These are phyloP conservation scores for Pterostichus niger DNA, from an alignment of 2,888 invertebrate species.

Conservation along the genomic window DNA sequence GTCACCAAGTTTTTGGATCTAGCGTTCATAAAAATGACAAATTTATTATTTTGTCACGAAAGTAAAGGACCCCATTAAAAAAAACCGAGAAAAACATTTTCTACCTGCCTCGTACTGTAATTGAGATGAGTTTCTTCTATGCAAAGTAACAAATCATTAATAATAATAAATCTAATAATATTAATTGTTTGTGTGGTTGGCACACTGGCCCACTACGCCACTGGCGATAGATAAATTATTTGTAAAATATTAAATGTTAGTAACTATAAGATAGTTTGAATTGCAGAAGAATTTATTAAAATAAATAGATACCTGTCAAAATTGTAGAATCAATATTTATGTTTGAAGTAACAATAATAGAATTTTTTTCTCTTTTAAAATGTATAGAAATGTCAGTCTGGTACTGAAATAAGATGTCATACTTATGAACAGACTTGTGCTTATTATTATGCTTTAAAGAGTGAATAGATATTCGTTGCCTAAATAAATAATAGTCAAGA, in stretches of 20 bases:
- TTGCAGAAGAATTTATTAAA: background rate
- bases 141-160: too few relatives aligned
- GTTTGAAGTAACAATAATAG: constrained; percentile 9
- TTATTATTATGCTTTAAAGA: constrained; percentile 29
- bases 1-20: too few relatives aligned
- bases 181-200: too few relatives aligned
- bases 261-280: background rate
- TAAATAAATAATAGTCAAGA: constrained; percentile 43
- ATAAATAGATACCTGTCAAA: constrained; percentile 11
- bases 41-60: too few relatives aligned
- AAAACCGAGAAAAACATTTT: too few relatives aligned
- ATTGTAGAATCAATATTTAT: constrained; percentile 28
- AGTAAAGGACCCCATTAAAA: too few relatives aligned
- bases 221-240: too few relatives aligned
- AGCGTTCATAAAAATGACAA: too few relatives aligned
- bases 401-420: constrained; percentile 31
- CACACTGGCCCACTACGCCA: too few relatives aligned
- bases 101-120: too few relatives aligned
- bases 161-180: too few relatives aligned
- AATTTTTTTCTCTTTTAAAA: background rate
- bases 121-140: too few relatives aligned
- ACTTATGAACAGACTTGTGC: constrained; percentile 1
- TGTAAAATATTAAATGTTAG: background rate
- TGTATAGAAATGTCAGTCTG: constrained; percentile 40
- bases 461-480: background rate